Conservation (phyloP, 2,888 invertebrate species). For the Itoplectis maculator region DNA sequence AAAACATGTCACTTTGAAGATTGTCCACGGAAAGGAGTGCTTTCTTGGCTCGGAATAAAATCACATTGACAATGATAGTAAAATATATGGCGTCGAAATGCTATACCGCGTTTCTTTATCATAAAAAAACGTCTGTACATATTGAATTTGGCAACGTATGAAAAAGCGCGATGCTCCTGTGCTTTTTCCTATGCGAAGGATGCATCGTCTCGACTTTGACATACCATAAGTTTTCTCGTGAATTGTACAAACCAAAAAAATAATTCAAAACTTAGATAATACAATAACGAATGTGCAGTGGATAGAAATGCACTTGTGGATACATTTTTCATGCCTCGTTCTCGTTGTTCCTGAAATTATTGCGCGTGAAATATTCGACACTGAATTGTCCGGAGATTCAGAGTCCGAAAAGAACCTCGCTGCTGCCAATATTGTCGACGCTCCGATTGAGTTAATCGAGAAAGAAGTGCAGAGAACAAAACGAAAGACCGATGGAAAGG, state of each 20-base stretch:
- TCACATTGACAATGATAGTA: not conserved
- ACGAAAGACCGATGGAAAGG: not conserved
- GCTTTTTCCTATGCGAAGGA: not conserved
- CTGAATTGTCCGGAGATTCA: not conserved
- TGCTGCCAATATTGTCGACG: not conserved
- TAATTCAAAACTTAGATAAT: conserved; percentile 12
- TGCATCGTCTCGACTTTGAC: not conserved
- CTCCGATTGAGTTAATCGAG: not conserved
- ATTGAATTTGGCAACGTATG: conserved; percentile 26
- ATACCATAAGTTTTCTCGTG: not conserved
- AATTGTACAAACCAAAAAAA: conserved; percentile 15
- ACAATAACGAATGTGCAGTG: not conserved
- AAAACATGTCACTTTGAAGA: conserved; percentile 70
- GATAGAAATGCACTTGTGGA: not conserved
- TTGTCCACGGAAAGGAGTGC: conserved; percentile 70
- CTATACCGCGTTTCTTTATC: too few relatives aligned
- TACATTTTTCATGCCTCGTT: conserved; percentile 9
- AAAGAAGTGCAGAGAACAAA: conserved; percentile 15
- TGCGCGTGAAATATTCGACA: not conserved
- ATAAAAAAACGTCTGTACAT: not conserved
- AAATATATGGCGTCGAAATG: not conserved
- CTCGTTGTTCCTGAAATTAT: conserved; percentile 23
- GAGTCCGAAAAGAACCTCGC: not conserved
- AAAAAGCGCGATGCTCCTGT: conserved; percentile 17
- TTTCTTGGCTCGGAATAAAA: conserved; percentile 72